phyloP scores from a whole-genome alignment of 2,797 vertebrate genomes.

The Helarctos malayanus region DNA sequence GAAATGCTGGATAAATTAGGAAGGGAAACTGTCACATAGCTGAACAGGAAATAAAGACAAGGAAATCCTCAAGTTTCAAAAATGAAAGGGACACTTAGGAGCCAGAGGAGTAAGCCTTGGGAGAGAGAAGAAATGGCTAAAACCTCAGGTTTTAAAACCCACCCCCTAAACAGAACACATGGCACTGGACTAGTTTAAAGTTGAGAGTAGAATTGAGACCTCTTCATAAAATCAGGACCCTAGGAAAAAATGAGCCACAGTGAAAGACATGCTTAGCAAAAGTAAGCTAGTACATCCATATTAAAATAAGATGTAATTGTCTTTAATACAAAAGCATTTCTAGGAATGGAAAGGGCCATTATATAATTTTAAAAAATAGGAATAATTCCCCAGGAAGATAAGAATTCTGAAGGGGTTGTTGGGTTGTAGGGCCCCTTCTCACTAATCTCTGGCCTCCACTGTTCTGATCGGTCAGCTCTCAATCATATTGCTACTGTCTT shows the following conservation, averaged over 20 bases:
- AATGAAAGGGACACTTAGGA: not conserved
- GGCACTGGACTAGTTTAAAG: not conserved
- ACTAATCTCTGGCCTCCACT: not conserved
- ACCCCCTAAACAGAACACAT: not conserved
- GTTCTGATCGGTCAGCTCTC: not conserved
- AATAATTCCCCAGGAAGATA: not conserved
- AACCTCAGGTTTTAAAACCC: not conserved
- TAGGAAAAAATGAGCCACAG: not conserved
- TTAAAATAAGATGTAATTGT: not conserved
- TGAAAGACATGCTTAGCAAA: not conserved
- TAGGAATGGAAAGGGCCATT: not conserved
- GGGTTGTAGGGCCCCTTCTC: not conserved
- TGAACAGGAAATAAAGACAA: slow-evolving; percentile 5
- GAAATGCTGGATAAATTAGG: not conserved
- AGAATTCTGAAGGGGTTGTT: not conserved
- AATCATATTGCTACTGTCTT: not conserved
- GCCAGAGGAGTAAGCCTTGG: not conserved
- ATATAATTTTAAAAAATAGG: not conserved
- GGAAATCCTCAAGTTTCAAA: not conserved
- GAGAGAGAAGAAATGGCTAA: not conserved
- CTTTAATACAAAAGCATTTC: not conserved
- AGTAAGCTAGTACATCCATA: not conserved
- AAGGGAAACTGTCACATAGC: not conserved
- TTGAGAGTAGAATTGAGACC: not conserved
- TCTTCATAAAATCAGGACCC: not conserved